Conservation (phyloP, 2,888 invertebrate genomes). For the Pristionchus fissidentatus region DNA sequence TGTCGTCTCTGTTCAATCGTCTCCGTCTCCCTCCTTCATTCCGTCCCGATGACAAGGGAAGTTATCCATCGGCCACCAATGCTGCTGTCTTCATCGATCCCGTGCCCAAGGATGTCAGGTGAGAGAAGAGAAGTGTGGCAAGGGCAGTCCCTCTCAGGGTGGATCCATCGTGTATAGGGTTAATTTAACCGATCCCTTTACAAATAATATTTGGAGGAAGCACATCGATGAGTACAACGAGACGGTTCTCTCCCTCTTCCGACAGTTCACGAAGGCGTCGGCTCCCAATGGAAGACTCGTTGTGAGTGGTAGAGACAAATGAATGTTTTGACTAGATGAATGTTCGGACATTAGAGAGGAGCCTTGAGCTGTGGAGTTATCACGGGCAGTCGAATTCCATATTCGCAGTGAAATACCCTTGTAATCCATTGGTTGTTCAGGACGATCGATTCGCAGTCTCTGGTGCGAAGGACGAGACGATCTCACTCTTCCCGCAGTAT, state of each 20-base stretch:
- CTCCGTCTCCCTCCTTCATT: constrained; percentile 64
- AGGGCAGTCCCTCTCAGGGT: not conserved
- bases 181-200: not conserved
- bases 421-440: not conserved
- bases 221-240: constrained; percentile 66
- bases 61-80: constrained; percentile 51
- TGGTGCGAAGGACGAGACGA: constrained; percentile 38
- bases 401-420: not conserved
- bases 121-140: constrained; percentile 7
- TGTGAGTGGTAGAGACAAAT: constrained; percentile 34
- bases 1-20: constrained; percentile 72
- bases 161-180: not conserved
- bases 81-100: constrained; percentile 56
- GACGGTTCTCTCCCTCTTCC: constrained; percentile 62
- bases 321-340: not conserved
- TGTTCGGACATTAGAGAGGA: not conserved
- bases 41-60: constrained; percentile 57
- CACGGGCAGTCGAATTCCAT: not conserved
- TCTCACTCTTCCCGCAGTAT: constrained; percentile 55
- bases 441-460: constrained; percentile 17
- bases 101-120: constrained; percentile 57
- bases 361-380: not conserved
- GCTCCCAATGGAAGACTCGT: constrained; percentile 59
- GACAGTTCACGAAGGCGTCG: constrained; percentile 64
- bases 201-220: not conserved